Conservation (phyloP, 2,888 invertebrate genomes). For the Trachelus tabidus region DNA sequence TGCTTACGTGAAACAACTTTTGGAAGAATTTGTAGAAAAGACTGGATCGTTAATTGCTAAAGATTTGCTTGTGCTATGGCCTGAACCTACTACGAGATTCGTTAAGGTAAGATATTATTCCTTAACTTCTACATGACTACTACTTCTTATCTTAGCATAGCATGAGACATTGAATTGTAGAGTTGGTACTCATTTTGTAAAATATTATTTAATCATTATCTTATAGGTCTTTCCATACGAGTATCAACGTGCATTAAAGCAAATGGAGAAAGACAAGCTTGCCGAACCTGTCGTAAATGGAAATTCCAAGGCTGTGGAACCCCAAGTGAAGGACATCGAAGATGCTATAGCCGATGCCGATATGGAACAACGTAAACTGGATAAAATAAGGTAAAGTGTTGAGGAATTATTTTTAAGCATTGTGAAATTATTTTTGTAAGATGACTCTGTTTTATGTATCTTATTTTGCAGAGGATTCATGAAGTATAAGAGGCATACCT, state of each 20-base stretch:
- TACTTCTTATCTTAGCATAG: background rate
- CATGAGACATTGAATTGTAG: background rate
- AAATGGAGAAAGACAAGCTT: conserved; percentile 69
- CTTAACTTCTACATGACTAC: background rate
- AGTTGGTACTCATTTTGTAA: conserved; percentile 2
- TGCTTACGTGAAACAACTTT: conserved; percentile 77
- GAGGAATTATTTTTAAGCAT: conserved; percentile 59
- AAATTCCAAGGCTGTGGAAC: conserved; percentile 62
- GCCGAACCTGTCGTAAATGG: conserved; percentile 63
- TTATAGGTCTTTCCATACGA: conserved; percentile 92
- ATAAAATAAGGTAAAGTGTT: conserved; percentile 83
- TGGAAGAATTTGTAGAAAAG: conserved; percentile 86
- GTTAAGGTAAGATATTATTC: conserved; percentile 74
- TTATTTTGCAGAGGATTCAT: conserved; percentile 83
- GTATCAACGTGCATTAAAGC: conserved; percentile 89
- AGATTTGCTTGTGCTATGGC: conserved; percentile 84
- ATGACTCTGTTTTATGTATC: background rate
- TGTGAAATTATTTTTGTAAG: conserved; percentile 5
- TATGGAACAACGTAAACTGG: conserved; percentile 82
- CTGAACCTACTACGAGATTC: conserved; percentile 79
- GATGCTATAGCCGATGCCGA: conserved; percentile 84
- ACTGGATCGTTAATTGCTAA: conserved; percentile 90
- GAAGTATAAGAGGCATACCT: conserved; percentile 92
- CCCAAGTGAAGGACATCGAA: conserved; percentile 84
- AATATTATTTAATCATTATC: conserved; percentile 6